Conservation (phyloP, 2,113 vertebrate genomes). For the Cephalopterus ornatus region DNA sequence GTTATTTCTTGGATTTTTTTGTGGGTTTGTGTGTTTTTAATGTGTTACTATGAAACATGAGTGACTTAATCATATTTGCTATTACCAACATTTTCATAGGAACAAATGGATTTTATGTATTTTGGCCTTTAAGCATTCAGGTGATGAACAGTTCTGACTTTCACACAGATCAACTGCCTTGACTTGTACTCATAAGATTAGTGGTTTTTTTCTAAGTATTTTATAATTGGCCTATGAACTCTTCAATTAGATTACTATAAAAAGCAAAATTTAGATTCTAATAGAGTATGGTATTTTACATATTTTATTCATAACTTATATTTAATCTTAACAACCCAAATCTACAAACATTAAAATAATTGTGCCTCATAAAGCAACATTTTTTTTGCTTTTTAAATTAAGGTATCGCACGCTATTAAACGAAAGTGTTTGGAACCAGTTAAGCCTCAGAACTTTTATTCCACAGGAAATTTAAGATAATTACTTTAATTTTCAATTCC, state of each 20-base stretch:
- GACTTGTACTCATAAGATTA: background rate
- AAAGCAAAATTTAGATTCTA: background rate
- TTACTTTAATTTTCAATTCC: background rate
- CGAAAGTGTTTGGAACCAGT: background rate
- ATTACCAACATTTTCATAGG: background rate
- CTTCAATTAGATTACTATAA: background rate
- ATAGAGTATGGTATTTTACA: rapidly evolving
- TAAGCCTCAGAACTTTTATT: background rate
- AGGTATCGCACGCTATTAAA: background rate
- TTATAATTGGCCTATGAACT: background rate
- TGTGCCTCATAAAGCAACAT: background rate
- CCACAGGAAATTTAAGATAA: background rate
- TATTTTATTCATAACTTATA: background rate
- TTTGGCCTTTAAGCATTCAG: background rate
- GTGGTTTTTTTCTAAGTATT: rapidly evolving
- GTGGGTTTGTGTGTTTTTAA: background rate
- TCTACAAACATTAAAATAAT: background rate
- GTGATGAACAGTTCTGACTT: background rate
- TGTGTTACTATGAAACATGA: background rate
- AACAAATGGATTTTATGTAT: background rate
- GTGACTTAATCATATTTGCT: background rate
- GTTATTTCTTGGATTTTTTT: background rate
- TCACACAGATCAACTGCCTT: background rate
- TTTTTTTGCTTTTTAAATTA: background rate
- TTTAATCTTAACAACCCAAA: background rate